Evolutionary conservation across 1,140 invertebrate species (phyloP), one percentile per base, ranked within the genome.

Genomic region (Drosophila bocqueti): DNA sequence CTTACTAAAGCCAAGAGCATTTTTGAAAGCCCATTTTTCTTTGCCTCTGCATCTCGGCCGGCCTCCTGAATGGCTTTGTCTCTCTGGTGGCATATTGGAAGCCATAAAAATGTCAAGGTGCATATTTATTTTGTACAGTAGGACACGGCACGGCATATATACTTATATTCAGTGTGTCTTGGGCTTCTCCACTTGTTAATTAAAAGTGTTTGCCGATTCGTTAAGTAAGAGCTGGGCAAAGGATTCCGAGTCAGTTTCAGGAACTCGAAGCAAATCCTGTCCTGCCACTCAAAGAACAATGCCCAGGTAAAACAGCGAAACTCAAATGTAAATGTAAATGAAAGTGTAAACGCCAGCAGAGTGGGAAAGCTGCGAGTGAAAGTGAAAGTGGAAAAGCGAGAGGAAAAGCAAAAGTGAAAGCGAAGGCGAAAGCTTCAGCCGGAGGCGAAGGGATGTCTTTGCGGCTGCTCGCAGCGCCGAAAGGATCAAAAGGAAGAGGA

Each of bases 41-140:
- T 47, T 1, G 45, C 21, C 43, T 11, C 26, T 31, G 49, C 47
- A 50, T 8, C 47, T 45, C 43, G 43, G 10, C 43, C 18, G 18
- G 43, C 18, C 11, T n/a, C 26, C 26, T 6, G 47, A 1, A 18
- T 8, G 15, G 4, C 8, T 55, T 36, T 55, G 54, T 55, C 34
- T 31, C 62, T 67, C 54, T 24, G 34, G 52, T 45, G 46, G 52
- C 42, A 50, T 76, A 76, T 65, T 65, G 60, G n/a, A 66, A 76
- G 72, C 47, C 74, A 76, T 76, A 65, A 76, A 76, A 76, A 76
- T 76, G 74, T 76, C 73, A 74, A 36, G 69, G 29, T 54, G 47
- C 74, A 66, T 66, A 58, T 58, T 76, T 76, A 45, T 40, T 54
- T 65, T 66, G 16, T 11, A 55, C 18, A 10, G 49, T 18, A 18